Conservation (phyloP, 2,113 vertebrate species). For the Hemichromis elongatus region DNA sequence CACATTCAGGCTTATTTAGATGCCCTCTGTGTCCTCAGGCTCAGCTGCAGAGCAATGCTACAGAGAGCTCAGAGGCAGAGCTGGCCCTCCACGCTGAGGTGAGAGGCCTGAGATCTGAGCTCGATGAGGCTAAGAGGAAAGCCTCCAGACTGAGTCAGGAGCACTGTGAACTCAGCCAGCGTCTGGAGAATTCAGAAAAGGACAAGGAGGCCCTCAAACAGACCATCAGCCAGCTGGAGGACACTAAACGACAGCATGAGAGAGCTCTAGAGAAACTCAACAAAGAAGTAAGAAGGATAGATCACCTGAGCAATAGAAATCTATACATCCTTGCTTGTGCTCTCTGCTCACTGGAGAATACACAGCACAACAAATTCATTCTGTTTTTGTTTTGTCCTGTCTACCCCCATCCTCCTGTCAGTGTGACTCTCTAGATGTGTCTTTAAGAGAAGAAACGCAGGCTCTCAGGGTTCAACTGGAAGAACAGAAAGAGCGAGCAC, state of each 20-base stretch:
- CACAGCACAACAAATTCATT: not conserved
- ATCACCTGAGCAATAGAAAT: not conserved
- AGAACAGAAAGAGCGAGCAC: conserved; percentile 84
- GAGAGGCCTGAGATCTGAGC: conserved; percentile 73
- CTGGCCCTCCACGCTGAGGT: conserved; percentile 75
- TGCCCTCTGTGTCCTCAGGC: conserved; percentile 28
- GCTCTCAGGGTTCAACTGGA: conserved; percentile 81
- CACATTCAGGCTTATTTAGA: not conserved
- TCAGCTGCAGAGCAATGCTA: conserved; percentile 57
- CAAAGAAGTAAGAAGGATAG: conserved; percentile 57
- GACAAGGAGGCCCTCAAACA: conserved; percentile 80
- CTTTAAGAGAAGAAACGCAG: conserved; percentile 74
- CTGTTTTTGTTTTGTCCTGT: not conserved
- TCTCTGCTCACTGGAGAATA: not conserved
- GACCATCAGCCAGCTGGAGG: conserved; percentile 77
- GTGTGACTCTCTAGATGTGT: conserved; percentile 76
- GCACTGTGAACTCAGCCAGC: conserved; percentile 67
- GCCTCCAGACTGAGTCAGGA: conserved; percentile 75
- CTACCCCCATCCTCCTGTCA: conserved; percentile 21
- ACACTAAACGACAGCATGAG: conserved; percentile 79
- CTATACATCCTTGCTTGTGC: not conserved
- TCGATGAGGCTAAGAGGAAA: conserved; percentile 77
- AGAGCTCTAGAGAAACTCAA: conserved; percentile 67
- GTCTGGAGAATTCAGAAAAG: conserved; percentile 73
- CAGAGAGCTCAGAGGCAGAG: conserved; percentile 67